A percentile compares a stretch with the other conserved stretches of the same genome.
Evolutionary conservation across 2,888 invertebrate species (phyloP).

Genomic region (Masnerella sp.): DNA sequence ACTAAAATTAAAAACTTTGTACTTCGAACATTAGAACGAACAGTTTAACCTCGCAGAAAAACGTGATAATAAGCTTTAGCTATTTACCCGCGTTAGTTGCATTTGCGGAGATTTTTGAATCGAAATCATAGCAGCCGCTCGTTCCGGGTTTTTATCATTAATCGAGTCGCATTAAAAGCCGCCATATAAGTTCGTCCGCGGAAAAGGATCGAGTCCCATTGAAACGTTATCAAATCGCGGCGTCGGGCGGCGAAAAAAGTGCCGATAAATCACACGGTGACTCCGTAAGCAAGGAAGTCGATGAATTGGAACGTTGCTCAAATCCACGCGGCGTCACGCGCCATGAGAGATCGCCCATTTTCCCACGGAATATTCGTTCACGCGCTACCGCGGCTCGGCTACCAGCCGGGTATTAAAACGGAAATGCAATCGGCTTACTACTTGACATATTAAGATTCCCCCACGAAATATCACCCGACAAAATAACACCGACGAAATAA

Average conservation of each 20-base stretch:
- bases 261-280: slow-evolving; percentile 62
- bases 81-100: too few species aligned
- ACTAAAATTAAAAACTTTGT: too few species aligned
- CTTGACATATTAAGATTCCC: too few species aligned
- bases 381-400: slow-evolving; percentile 57
- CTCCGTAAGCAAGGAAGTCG: slow-evolving; percentile 61
- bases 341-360: slow-evolving; percentile 62
- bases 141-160: slow-evolving; percentile 12
- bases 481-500: too few species aligned
- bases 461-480: too few species aligned
- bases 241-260: slow-evolving; percentile 56
- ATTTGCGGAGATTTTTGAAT: neutral
- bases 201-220: slow-evolving; percentile 26
- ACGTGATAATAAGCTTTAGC: too few species aligned
- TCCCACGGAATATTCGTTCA: slow-evolving; percentile 62
- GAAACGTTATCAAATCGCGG: slow-evolving; percentile 53
- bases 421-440: slow-evolving; percentile 54
- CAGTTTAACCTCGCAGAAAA: too few species aligned
- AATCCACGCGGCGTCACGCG: slow-evolving; percentile 59
- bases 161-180: slow-evolving; percentile 16
- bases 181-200: slow-evolving; percentile 13
- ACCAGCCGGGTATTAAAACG: slow-evolving; percentile 53
- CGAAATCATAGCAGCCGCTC: neutral
- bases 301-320: slow-evolving; percentile 63
- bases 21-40: too few species aligned